Evolutionary conservation across 2,888 invertebrate species (phyloP), one percentile per base, ranked within the genome.

Genomic region (Tenthredo notha): DNA sequence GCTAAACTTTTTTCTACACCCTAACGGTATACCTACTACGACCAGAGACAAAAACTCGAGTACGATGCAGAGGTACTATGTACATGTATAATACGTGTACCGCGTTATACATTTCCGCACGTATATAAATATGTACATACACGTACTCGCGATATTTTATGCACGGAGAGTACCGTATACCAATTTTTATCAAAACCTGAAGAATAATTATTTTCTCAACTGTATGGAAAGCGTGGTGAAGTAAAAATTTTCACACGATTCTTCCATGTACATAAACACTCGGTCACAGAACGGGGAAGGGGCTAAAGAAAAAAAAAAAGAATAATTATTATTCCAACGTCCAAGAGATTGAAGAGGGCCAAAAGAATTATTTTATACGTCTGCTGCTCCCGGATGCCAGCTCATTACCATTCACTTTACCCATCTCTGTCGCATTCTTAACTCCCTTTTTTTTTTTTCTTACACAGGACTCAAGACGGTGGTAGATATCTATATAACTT

Each of bases 1-100:
- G 80, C 80, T 61, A 61, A 61, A 61, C 9, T 80, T 61, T 80
- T 58, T 43, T n/a, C 72, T 29, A 74, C 18, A 37, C 37, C 70
- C 29, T n/a, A 10, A 29, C 10, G 61, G 61, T 25, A 58, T 10
- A 21, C 58, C 21, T 9, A 21, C 21, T 25, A 9, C 21, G 4
- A 15, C 2, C 15, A 33, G 40, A 43, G 43, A 21, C n/a, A 12
- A 21, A 74, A 74, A 43, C 5, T 18, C 18, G 18, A 33, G 18
- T 1, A 18, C 12, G 12, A 67, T 15, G 29, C 15, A 0, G 21
- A 25, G 10, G 25, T 10, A 29, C 15, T 15, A 67, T 0, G 37
- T 37, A 37, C 6, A 37, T 7, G 4, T 33, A 33, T 33, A 33
- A 18, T 67, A 67, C 33, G 33, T 67, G 67, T 47, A 15, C 33